phyloP scores from a whole-genome alignment of 2,888 invertebrate species.

The Lithophane leautieri region DNA sequence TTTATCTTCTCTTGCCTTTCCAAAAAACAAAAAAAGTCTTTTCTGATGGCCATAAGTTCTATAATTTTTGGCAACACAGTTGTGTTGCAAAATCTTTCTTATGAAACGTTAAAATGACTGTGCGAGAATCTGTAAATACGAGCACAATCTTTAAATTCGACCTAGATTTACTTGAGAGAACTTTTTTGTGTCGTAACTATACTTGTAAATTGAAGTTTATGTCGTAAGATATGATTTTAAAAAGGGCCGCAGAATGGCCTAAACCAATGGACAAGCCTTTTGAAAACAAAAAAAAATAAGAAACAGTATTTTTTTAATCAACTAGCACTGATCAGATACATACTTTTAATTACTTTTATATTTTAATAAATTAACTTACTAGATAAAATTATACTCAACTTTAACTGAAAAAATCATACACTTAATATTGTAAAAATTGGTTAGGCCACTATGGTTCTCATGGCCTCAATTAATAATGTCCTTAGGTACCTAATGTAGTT shows the following conservation, averaged over 20 bases:
- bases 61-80: not conserved
- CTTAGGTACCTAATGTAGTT: not conserved
- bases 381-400: no score
- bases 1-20: not conserved
- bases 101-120: conserved; percentile 19
- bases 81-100: conserved; percentile 38
- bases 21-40: not conserved
- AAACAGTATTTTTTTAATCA: no score
- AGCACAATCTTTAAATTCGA: conserved; percentile 20
- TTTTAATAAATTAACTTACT: no score
- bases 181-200: not conserved
- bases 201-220: not conserved
- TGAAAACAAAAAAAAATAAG: no score
- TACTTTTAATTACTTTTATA: no score
- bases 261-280: no score
- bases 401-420: no score
- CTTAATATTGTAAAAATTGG: no score
- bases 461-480: no score
- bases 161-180: conserved; percentile 9
- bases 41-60: not conserved
- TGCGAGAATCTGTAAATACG: not conserved
- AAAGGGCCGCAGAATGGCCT: not conserved
- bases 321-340: no score
- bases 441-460: no score
- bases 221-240: not conserved